Evolutionary conservation across 1,140 invertebrate species (phyloP).

Genomic region (Triops cancriformis): DNA sequence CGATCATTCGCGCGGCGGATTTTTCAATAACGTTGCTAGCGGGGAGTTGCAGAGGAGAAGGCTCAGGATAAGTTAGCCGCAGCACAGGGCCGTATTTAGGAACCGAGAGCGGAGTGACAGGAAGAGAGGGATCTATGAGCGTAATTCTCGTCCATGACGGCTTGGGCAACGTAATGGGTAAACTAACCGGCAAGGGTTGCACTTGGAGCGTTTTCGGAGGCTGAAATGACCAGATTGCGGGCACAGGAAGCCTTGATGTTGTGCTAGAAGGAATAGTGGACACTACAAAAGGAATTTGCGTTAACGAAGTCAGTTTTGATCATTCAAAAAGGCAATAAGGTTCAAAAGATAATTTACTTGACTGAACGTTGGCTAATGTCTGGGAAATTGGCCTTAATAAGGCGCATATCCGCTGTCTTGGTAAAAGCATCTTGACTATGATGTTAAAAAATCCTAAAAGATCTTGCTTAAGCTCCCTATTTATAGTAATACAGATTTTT

Average conservation of each 20-base stretch:
- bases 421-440: background rate
- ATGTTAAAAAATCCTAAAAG: too few species aligned
- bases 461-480: too few species aligned
- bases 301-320: background rate
- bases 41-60: background rate
- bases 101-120: background rate
- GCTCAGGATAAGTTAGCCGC: background rate
- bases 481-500: too few species aligned
- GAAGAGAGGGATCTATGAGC: background rate
- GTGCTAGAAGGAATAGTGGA: background rate
- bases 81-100: background rate
- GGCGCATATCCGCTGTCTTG: background rate
- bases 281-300: background rate
- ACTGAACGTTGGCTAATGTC: background rate
- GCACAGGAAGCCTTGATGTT: background rate
- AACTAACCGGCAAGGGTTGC: background rate
- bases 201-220: background rate
- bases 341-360: background rate
- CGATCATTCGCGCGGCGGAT: constrained; percentile 60
- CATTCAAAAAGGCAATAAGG: background rate
- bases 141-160: background rate
- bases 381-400: background rate
- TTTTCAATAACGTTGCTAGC: constrained; percentile 43
- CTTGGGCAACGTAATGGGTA: background rate
- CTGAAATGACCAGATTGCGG: background rate